Evolutionary conservation across 2,113 vertebrate genomes (phyloP).

Genomic region (Cavia porcellus): DNA sequence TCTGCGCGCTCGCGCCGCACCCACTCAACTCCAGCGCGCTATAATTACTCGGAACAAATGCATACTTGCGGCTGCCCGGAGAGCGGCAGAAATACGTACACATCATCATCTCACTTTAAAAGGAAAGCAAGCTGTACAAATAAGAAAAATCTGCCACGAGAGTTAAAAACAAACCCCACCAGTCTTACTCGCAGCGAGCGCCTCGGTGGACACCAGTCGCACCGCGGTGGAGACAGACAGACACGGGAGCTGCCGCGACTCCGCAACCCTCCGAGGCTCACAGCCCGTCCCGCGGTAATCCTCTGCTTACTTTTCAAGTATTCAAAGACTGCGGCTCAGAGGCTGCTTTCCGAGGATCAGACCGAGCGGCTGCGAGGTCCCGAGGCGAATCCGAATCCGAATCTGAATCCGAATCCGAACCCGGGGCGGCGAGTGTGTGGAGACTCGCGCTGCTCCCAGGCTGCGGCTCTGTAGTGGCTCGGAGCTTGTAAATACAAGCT

Average conservation of each 20-base stretch:
- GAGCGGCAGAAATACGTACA: slow-evolving; percentile 79
- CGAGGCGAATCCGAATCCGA: slow-evolving; percentile 74
- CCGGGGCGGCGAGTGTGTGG: slow-evolving; percentile 82
- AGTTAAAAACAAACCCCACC: slow-evolving; percentile 63
- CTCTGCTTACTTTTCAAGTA: slow-evolving; percentile 87
- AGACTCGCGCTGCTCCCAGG: slow-evolving; percentile 78
- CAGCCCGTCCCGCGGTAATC: slow-evolving; percentile 84
- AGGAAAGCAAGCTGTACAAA: slow-evolving; percentile 85
- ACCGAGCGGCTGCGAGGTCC: slow-evolving; percentile 69
- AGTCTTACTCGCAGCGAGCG: slow-evolving; percentile 89
- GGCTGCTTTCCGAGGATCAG: slow-evolving; percentile 82
- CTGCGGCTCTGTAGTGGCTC: slow-evolving; percentile 85
- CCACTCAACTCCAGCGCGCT: slow-evolving; percentile 64
- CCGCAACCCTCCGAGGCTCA: slow-evolving; percentile 80
- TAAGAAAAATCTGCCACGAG: slow-evolving; percentile 79
- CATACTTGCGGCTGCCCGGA: slow-evolving; percentile 82
- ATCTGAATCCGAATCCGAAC: neutral
- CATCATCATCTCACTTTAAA: slow-evolving; percentile 72
- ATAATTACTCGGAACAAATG: slow-evolving; percentile 83
- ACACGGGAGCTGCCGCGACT: slow-evolving; percentile 82
- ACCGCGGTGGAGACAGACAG: slow-evolving; percentile 86
- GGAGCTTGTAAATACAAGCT: slow-evolving; percentile 92
- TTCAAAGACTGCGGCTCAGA: slow-evolving; percentile 81
- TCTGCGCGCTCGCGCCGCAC: slow-evolving; percentile 7
- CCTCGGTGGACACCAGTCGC: slow-evolving; percentile 86